Evolutionary conservation across 2,888 invertebrate genomes (phyloP).

Genomic region (Aphodius granarius): DNA sequence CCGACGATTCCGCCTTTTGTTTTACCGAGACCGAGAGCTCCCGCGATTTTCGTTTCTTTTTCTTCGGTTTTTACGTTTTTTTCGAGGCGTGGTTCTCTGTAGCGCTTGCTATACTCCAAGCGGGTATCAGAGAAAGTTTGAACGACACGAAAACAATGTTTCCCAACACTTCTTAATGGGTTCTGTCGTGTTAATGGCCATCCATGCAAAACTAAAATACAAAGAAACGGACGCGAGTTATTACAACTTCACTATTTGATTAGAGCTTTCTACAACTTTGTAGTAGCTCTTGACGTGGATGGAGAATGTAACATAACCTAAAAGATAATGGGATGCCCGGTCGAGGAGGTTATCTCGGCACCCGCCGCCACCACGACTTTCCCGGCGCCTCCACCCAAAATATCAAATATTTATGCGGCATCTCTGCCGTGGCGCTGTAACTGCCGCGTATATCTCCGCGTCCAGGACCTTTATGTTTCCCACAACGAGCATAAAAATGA

Average conservation of each 20-base stretch:
- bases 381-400: slow-evolving; percentile 13
- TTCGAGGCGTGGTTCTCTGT: neutral
- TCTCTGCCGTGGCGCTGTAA: slow-evolving; percentile 22
- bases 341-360: slow-evolving; percentile 3
- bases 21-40: neutral
- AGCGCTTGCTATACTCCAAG: neutral
- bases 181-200: neutral
- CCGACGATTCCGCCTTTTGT: neutral
- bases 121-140: too few relatives aligned
- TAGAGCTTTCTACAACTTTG: too few relatives aligned
- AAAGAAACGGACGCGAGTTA: too few relatives aligned
- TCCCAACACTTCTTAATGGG: neutral
- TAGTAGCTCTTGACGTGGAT: neutral
- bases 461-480: slow-evolving; percentile 26
- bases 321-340: slow-evolving; percentile 8
- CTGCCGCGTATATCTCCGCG: slow-evolving; percentile 25
- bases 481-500: slow-evolving; percentile 27
- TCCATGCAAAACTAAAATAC: neutral
- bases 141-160: neutral
- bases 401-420: slow-evolving; percentile 27
- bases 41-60: neutral
- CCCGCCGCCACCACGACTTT: neutral
- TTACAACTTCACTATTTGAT: too few relatives aligned
- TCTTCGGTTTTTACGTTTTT: neutral
- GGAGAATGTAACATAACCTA: neutral